These are phyloP conservation scores for Thermophis baileyi DNA, from an alignment of 2,113 vertebrate genomes.

Conservation along the genomic window DNA sequence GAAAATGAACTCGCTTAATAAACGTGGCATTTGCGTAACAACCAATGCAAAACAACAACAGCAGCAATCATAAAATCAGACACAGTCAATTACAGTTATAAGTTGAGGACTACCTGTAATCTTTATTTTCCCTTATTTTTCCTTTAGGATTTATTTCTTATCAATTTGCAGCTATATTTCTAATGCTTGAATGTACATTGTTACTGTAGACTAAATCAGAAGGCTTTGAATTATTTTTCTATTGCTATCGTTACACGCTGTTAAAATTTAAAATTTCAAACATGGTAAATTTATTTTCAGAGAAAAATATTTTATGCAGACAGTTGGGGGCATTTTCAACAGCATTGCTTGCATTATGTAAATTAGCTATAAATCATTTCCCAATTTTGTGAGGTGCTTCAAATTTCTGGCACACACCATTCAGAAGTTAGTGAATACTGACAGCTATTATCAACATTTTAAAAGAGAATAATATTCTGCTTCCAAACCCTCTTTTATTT, in stretches of 20 bases:
- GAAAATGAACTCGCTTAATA: background rate
- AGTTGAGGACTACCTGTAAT: background rate
- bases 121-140: background rate
- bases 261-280: background rate
- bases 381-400: conserved; percentile 15
- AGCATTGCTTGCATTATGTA: background rate
- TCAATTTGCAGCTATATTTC: background rate
- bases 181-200: background rate
- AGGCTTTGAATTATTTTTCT: background rate
- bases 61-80: background rate
- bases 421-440: conserved; percentile 18
- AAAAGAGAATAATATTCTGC: conserved; percentile 80
- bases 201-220: background rate
- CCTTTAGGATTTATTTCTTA: background rate
- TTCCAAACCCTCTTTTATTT: conserved; percentile 73
- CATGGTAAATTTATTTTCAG: background rate
- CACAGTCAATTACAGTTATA: background rate
- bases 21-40: background rate
- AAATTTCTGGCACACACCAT: conserved; percentile 1
- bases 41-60: background rate
- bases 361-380: background rate
- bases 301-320: background rate
- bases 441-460: conserved; percentile 36
- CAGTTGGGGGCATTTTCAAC: background rate
- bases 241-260: background rate